Evolutionary conservation across 1,140 invertebrate species (phyloP).

Genomic region (Zaprionus lachaisei): DNA sequence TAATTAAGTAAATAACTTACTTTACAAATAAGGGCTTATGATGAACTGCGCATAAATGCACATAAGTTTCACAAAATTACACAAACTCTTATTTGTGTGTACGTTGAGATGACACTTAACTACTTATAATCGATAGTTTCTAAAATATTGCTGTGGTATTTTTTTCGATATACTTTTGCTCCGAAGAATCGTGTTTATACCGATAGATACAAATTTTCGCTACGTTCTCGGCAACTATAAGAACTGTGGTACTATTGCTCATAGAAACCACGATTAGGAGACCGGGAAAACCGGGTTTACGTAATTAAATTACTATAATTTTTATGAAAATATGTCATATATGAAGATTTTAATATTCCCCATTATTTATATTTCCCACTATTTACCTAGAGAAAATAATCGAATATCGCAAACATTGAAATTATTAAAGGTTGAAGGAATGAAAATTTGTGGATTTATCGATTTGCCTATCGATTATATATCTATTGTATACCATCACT

Average conservation of each 20-base stretch:
- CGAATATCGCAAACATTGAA: not conserved
- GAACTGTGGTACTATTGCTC: too few relatives aligned
- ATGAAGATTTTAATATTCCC: not conserved
- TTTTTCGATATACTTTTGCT: too few relatives aligned
- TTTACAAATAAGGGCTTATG: not conserved
- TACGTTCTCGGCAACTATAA: too few relatives aligned
- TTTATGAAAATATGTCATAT: not conserved
- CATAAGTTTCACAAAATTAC: slow-evolving; percentile 1
- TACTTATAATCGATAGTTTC: not conserved
- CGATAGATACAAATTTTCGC: too few relatives aligned
- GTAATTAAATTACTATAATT: too few relatives aligned
- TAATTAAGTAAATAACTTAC: not conserved
- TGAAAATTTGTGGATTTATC: not conserved
- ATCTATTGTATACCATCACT: not conserved
- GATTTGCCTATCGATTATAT: not conserved
- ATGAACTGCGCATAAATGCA: slow-evolving; percentile 2
- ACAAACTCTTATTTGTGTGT: slow-evolving; percentile 1
- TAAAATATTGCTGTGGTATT: not conserved
- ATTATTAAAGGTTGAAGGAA: not conserved
- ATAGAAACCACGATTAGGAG: too few relatives aligned
- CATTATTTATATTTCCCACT: not conserved
- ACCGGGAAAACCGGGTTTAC: too few relatives aligned
- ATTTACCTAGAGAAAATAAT: not conserved
- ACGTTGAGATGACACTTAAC: not conserved
- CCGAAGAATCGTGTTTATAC: too few relatives aligned